Percentiles rank a stretch among this genome's conserved stretches.
phyloP scores from a whole-genome alignment of 2,797 vertebrate genomes.

The Synaphobranchus kaupii region DNA sequence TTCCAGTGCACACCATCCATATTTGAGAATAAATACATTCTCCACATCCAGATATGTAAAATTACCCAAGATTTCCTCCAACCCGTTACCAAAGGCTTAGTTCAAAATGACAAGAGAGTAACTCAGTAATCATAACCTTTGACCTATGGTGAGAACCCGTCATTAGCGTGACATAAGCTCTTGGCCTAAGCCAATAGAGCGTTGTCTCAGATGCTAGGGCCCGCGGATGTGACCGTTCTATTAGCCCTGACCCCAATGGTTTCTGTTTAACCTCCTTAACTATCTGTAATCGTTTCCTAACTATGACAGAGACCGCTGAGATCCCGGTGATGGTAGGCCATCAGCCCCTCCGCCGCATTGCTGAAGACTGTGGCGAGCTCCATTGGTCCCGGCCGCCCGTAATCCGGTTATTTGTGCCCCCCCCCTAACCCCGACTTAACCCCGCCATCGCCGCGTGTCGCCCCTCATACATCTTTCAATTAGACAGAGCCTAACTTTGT shows the following conservation, averaged over 20 bases:
- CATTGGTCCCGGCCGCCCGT: conserved; percentile 63
- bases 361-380: background rate
- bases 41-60: background rate
- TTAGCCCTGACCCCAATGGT: background rate
- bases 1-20: no score
- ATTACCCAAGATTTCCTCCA: background rate
- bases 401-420: conserved; percentile 79
- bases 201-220: background rate
- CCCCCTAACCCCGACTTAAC: conserved; percentile 77
- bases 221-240: background rate
- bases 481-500: conserved; percentile 85
- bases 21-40: background rate
- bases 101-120: background rate
- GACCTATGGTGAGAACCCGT: background rate
- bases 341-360: background rate
- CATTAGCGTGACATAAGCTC: background rate
- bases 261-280: conserved; percentile 4
- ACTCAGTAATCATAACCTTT: background rate
- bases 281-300: background rate
- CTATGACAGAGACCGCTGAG: background rate
- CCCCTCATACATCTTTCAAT: conserved; percentile 86
- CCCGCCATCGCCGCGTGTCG: conserved; percentile 77
- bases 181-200: background rate
- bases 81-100: background rate
- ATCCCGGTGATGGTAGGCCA: background rate